A percentile compares a stretch with the other conserved stretches of the same genome.
These are phyloP conservation scores for Glareola pratincola DNA, from an alignment of 2,113 vertebrate species.

Conservation along the genomic window DNA sequence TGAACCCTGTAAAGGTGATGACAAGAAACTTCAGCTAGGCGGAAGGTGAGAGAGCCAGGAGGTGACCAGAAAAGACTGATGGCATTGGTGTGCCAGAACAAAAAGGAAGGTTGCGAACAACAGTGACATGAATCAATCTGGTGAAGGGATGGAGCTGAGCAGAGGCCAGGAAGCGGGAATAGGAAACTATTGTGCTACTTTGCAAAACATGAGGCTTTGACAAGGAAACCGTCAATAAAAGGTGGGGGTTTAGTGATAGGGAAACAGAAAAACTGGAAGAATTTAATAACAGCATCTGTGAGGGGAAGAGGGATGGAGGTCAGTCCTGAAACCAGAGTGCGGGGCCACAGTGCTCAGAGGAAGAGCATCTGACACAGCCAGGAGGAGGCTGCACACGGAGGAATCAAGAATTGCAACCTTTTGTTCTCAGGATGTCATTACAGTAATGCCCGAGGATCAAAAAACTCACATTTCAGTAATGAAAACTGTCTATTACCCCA, in stretches of 20 bases:
- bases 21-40: background rate
- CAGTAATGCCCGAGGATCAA: background rate
- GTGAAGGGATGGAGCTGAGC: background rate
- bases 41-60: background rate
- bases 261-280: background rate
- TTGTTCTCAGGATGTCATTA: background rate
- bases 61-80: background rate
- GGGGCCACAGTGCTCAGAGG: background rate
- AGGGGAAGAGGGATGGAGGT: background rate
- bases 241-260: background rate
- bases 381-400: fast-evolving
- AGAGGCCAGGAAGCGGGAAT: background rate
- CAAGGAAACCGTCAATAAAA: background rate
- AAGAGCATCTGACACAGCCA: fast-evolving
- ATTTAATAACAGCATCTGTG: background rate
- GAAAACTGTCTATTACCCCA: background rate
- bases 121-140: background rate
- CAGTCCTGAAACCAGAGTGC: background rate
- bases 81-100: background rate
- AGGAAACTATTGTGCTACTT: background rate
- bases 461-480: background rate
- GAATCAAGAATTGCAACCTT: background rate
- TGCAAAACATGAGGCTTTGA: background rate
- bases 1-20: background rate
- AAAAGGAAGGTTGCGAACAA: background rate